phyloP scores from a whole-genome alignment of 2,888 invertebrate genomes.

The Drosophila nr. perissopoda region DNA sequence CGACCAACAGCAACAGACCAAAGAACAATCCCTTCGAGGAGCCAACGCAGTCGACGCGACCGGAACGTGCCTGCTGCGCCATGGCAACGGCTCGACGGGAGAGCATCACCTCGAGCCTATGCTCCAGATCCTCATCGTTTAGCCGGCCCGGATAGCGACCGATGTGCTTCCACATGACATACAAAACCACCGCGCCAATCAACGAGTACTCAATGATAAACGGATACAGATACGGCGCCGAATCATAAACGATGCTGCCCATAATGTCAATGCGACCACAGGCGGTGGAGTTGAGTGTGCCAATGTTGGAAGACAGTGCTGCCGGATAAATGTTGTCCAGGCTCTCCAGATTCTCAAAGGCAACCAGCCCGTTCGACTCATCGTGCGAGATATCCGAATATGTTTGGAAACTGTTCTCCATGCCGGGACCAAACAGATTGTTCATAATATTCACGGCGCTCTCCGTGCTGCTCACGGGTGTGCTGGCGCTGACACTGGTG shows the following conservation, averaged over 20 bases:
- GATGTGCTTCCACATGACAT: slow-evolving; percentile 98
- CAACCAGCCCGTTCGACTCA: slow-evolving; percentile 76
- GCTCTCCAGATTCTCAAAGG: slow-evolving; percentile 86
- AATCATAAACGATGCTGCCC: slow-evolving; percentile 96
- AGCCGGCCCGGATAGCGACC: slow-evolving; percentile 93
- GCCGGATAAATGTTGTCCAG: slow-evolving; percentile 87
- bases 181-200: slow-evolving; percentile 97
- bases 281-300: slow-evolving; percentile 86
- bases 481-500: slow-evolving; percentile 39
- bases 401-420: slow-evolving; percentile 84
- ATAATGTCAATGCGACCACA: slow-evolving; percentile 95
- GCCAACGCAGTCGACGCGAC: slow-evolving; percentile 96
- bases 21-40: slow-evolving; percentile 97
- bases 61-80: slow-evolving; percentile 93
- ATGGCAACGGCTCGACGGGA: slow-evolving; percentile 94
- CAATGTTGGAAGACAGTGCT: slow-evolving; percentile 86
- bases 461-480: slow-evolving; percentile 77
- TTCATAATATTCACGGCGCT: slow-evolving; percentile 82
- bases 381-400: slow-evolving; percentile 83
- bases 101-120: slow-evolving; percentile 94
- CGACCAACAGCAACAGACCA: slow-evolving; percentile 94
- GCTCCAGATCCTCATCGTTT: slow-evolving; percentile 94
- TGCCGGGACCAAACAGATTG: slow-evolving; percentile 82
- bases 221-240: slow-evolving; percentile 97
- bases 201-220: slow-evolving; percentile 98